Evolutionary conservation across 2,113 vertebrate genomes (phyloP), one percentile per base, ranked within the genome.

Genomic region (Pholis gunnellus): DNA sequence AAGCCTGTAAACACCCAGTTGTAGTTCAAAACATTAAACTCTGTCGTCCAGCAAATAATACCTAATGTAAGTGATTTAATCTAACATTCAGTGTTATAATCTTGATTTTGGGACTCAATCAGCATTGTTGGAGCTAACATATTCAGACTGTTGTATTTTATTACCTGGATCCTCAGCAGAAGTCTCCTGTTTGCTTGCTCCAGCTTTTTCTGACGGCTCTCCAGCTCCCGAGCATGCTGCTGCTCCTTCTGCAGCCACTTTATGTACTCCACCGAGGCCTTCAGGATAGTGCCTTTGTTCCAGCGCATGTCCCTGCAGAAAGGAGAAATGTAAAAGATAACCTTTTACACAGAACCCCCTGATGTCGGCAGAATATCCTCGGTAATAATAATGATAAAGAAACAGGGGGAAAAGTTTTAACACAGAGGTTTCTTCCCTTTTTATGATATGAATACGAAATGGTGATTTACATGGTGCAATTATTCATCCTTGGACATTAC

Each of bases 261-360:
- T 94, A 99, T 99, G 96, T 99, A 99, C 96, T 99, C 98, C 93
- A 99, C 98, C 9, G 98, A 99, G 94, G 98, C 98, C 95, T 99
- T 99, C 88, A 99, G 97, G 96, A 99, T 99, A 90, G 98, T 99
- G 88, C 98, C 98, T 97, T 99, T 99, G 97, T 99, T 99, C 98
- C 98, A 99, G 91, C 98, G 97, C 97, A 97, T 98, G 97, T 99
- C 98, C 91, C 98, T 99, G 95, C 84, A 95, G 94, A 86, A 27
- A 73, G 68, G 70, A 86, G 40, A 83, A 88, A 81, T 66, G 75
- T 87, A 78, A 90, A 94, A 97, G 96, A 97, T 97, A 97, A 97
- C 96, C 96, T 97, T 98, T 97, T 96, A 87, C 81, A 88, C 96
- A 95, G 94, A 96, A 96, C 94, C 95, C 93, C 95, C 94, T 95